Evolutionary conservation across 2,797 vertebrate species (phyloP).

Genomic region (Trichosurus vulpecula): DNA sequence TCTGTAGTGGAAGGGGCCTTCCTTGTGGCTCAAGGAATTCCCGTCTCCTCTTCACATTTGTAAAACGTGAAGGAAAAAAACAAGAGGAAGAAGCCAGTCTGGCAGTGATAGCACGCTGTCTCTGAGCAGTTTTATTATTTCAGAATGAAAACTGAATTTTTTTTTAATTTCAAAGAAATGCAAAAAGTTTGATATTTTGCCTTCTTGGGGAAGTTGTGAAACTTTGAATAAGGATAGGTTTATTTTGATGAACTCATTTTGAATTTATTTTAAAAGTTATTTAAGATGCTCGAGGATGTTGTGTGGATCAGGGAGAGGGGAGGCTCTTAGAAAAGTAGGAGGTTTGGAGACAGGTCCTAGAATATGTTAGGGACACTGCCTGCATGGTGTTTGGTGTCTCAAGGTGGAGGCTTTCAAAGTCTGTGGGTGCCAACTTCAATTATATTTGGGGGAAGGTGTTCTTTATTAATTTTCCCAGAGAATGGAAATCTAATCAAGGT

Average conservation of each 20-base stretch:
- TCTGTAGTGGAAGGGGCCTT: neutral
- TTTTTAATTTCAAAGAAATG: constrained; percentile 31
- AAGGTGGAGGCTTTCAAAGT: neutral
- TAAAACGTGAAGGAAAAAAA: neutral
- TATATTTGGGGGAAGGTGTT: neutral
- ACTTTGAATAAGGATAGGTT: neutral
- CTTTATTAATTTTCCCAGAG: neutral
- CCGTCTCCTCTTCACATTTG: neutral
- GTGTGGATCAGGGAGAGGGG: neutral
- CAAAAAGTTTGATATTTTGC: constrained; percentile 15
- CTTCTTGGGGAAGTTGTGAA: constrained; percentile 37
- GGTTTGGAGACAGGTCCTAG: neutral
- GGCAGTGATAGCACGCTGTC: neutral
- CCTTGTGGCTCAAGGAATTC: neutral
- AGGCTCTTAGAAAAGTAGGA: neutral
- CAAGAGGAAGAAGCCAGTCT: neutral
- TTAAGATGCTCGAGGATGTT: neutral
- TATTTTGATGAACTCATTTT: constrained; percentile 33
- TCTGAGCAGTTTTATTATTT: neutral
- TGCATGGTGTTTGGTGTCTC: neutral
- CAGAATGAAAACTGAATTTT: constrained; percentile 26
- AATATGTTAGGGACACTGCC: neutral
- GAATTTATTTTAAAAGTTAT: neutral
- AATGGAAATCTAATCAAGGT: constrained; percentile 9
- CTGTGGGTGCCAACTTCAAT: constrained; percentile 8